Conservation (phyloP, 2,113 vertebrate genomes). For the Octodon degus region DNA sequence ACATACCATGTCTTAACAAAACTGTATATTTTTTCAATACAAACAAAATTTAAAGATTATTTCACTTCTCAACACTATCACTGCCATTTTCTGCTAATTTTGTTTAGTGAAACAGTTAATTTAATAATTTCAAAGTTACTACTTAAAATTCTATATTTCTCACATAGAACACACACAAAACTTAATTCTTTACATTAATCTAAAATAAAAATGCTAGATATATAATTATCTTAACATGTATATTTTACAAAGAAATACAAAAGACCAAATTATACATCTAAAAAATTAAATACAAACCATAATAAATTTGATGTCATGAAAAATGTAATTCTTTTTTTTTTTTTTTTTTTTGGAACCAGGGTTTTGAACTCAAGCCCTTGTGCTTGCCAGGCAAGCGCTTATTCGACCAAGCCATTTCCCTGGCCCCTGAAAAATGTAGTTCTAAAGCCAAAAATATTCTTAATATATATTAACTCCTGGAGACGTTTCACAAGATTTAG, state of each 20-base stretch:
- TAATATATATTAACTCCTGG: slow-evolving; percentile 35
- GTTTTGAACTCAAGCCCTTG: too few species aligned
- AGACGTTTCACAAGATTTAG: slow-evolving; percentile 40
- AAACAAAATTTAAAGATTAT: slow-evolving; percentile 61
- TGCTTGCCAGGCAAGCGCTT: neutral
- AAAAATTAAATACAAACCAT: slow-evolving; percentile 51
- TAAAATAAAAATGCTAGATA: neutral
- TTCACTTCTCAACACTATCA: slow-evolving; percentile 27
- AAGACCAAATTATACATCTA: slow-evolving; percentile 48
- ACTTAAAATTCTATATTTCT: slow-evolving; percentile 44
- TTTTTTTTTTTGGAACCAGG: too few species aligned
- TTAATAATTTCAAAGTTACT: slow-evolving; percentile 25
- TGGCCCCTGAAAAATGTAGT: neutral
- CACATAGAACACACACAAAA: neutral
- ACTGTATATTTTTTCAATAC: neutral
- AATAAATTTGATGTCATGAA: slow-evolving; percentile 39
- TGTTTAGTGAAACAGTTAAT: slow-evolving; percentile 42
- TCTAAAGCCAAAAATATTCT: slow-evolving; percentile 37
- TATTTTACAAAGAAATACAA: slow-evolving; percentile 42
- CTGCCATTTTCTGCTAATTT: slow-evolving; percentile 16
- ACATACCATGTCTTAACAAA: slow-evolving; percentile 63
- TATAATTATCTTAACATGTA: slow-evolving; percentile 6
- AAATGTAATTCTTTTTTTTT: neutral
- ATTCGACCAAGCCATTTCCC: too few species aligned
- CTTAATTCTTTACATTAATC: slow-evolving; percentile 17